phyloP scores from a whole-genome alignment of 2,797 vertebrate species.

The Poeciliopsis presidionis region DNA sequence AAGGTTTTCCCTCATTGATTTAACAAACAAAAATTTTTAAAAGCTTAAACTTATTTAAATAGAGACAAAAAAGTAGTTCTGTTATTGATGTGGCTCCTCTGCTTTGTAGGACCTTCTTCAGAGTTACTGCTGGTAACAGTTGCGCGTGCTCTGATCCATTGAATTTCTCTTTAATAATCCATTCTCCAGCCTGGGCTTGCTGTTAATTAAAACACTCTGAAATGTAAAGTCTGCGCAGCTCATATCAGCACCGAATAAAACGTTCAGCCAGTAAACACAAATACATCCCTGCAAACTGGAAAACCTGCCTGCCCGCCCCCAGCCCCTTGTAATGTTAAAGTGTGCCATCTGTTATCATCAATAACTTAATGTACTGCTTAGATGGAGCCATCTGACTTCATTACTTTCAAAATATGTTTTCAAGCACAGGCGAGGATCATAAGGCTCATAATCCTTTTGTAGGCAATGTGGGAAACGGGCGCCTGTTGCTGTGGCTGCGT shows the following conservation, averaged over 20 bases:
- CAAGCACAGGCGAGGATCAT: conserved; percentile 47
- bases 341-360: conserved; percentile 58
- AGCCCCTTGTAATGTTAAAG: conserved; percentile 57
- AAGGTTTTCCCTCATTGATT: background rate
- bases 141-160: conserved; percentile 3
- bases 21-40: background rate
- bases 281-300: conserved; percentile 44
- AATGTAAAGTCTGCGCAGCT: conserved; percentile 24
- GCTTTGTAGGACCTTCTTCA: background rate
- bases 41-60: background rate
- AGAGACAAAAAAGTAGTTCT: background rate
- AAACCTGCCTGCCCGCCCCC: conserved; percentile 29
- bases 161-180: conserved; percentile 1
- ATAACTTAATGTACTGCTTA: conserved; percentile 48
- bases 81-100: background rate
- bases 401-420: conserved; percentile 61
- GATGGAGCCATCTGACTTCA: conserved; percentile 56
- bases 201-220: conserved; percentile 10
- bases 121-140: conserved; percentile 7
- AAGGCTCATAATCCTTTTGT: conserved; percentile 37
- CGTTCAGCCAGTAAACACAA: conserved; percentile 33
- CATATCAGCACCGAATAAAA: conserved; percentile 20
- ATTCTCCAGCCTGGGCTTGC: background rate
- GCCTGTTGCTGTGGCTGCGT: conserved; percentile 34
- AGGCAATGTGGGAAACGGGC: conserved; percentile 43